Base-by-base conservation (phyloP, 2,113 vertebrate species). In the Tachysurus fulvidraco region DNA sequence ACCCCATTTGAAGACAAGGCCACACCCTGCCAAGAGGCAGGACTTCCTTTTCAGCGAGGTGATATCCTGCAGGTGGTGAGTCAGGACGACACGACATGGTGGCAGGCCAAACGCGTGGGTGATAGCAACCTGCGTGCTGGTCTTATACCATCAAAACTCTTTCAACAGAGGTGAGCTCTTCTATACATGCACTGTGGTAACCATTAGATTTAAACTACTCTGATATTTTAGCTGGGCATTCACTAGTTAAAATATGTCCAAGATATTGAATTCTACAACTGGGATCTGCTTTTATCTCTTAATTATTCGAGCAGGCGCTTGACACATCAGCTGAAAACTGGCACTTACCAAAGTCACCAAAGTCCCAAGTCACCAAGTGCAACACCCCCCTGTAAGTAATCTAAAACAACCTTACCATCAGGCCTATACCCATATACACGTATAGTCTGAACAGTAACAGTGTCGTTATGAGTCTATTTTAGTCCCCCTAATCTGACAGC, bases 31-130 rank as follows among this genome's bases (percentile, higher is more conserved):
- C 97, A 98, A 89, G 98, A 99, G 89, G 97, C 97, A 0, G 98
- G 98, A 55, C 95, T 99, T 91, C 97, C 97, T 0, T 99, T 99
- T 84, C 94, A 95, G 41, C 92, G 93, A 1, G 92, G 97, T 6
- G 96, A 99, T 23, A 86, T 99, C 85, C 95, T 99, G n/a, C 97
- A 99, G 88, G 97, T 99, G 44, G 97, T 99, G 0, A 97, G 96
- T 92, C 97, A 97, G 74, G 97, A 98, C 0, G 98, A 99, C 44
- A 92, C 95, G 81, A 99, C 96, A 0, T 99, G 98, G 97, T 99
- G 97, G 98, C 98, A 99, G 92, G 98, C 98, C 81, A 99, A 98
- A 90, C 95, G 95, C 65, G 95, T 98, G 3, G 97, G 96, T 9
- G 97, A 99, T 84, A 96, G 95, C 65, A 98, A 97, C 91, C 96